Evolutionary conservation across 2,113 vertebrate genomes (phyloP).

Genomic region (Lycocorax pyrrhopterus): DNA sequence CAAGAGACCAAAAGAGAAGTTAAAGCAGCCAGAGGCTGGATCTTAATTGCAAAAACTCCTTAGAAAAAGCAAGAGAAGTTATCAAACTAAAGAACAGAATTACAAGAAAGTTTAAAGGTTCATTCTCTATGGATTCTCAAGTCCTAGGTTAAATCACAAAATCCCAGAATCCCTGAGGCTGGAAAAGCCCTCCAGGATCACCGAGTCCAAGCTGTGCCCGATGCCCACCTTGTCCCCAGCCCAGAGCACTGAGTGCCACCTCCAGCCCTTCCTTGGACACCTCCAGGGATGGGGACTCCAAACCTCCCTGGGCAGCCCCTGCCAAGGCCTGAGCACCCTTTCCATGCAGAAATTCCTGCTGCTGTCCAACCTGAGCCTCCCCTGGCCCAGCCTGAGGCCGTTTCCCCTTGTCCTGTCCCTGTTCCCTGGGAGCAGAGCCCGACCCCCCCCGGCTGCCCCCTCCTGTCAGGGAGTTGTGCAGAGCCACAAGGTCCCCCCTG

Average conservation of each 20-base stretch:
- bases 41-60: neutral
- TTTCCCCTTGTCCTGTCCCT: neutral
- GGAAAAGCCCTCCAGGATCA: rapidly evolving
- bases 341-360: neutral
- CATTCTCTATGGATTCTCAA: neutral
- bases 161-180: rapidly evolving
- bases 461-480: neutral
- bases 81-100: neutral
- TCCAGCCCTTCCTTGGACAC: neutral
- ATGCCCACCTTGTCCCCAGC: neutral
- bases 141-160: neutral
- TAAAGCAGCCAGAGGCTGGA: neutral
- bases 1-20: neutral
- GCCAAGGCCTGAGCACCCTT: neutral
- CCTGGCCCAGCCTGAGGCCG: neutral
- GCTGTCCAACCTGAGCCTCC: neutral
- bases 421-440: neutral
- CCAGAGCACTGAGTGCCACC: neutral
- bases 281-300: neutral
- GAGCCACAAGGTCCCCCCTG: neutral
- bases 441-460: neutral
- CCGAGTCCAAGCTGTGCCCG: rapidly evolving
- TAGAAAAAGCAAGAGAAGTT: neutral
- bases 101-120: neutral
- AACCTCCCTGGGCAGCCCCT: neutral